phyloP scores from a whole-genome alignment of 2,113 vertebrate species.

The Callipepla squamata region DNA sequence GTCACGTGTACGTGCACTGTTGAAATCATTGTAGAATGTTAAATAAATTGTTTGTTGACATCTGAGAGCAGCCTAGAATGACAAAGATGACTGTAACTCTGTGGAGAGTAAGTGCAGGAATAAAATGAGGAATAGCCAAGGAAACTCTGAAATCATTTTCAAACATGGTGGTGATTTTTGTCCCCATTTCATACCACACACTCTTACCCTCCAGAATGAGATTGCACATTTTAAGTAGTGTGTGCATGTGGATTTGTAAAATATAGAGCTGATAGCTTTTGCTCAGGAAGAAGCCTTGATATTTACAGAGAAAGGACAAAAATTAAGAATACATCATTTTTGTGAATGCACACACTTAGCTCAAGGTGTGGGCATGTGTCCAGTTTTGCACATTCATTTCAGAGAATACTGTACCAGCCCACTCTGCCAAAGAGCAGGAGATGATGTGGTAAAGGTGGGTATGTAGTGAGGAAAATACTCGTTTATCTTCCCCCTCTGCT shows the following conservation, averaged over 20 bases:
- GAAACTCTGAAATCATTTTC: not conserved
- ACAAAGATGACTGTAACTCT: not conserved
- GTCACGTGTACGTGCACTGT: constrained; percentile 15
- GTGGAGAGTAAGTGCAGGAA: not conserved
- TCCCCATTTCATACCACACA: fast-evolving
- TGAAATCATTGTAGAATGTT: constrained; percentile 3
- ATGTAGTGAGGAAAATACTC: not conserved
- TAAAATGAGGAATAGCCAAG: not conserved
- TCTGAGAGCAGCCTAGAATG: not conserved
- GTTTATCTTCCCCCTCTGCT: not conserved
- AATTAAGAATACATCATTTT: not conserved
- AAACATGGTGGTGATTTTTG: not conserved
- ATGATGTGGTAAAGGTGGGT: fast-evolving
- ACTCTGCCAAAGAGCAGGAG: fast-evolving
- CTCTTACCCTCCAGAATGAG: not conserved
- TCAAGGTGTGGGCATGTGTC: fast-evolving
- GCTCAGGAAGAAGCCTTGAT: not conserved
- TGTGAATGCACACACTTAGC: not conserved
- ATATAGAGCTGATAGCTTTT: not conserved
- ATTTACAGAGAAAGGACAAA: not conserved
- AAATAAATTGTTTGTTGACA: constrained; percentile 30
- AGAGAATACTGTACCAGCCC: not conserved
- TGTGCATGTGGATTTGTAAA: not conserved
- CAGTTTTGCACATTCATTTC: not conserved
- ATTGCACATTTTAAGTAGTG: not conserved